Conservation (phyloP, 2,888 invertebrate genomes). For the Cephalotes varians region DNA sequence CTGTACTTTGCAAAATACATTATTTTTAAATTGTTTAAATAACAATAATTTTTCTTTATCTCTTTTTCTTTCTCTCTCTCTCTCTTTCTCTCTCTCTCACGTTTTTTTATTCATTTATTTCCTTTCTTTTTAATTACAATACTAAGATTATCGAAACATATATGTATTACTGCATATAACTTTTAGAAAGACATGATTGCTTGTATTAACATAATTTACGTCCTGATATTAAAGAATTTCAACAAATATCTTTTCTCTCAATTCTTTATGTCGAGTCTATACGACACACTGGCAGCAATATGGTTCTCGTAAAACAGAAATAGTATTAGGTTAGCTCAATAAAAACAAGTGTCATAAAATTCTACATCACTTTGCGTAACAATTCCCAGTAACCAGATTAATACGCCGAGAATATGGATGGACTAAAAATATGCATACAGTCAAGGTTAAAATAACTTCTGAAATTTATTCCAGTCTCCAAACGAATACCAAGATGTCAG, state of each 20-base stretch:
- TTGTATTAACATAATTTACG: not conserved
- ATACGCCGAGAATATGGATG: conserved; percentile 11
- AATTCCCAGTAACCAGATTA: conserved; percentile 39
- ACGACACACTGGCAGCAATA: conserved; percentile 14
- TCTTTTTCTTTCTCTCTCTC: too few species aligned
- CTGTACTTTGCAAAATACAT: not conserved
- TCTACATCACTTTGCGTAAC: conserved; percentile 41
- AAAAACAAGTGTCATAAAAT: conserved; percentile 43
- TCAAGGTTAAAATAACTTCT: conserved; percentile 52
- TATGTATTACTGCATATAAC: not conserved
- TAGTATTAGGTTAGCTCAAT: conserved; percentile 39
- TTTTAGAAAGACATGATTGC: not conserved
- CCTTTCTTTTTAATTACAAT: not conserved
- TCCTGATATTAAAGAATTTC: not conserved
- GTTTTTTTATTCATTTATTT: not conserved
- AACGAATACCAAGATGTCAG: conserved; percentile 13
- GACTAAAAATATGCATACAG: conserved; percentile 44
- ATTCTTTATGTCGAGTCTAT: conserved; percentile 1
- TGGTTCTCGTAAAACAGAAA: conserved; percentile 39
- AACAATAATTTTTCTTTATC: not conserved
- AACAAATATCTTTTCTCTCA: not conserved
- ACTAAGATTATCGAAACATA: not conserved
- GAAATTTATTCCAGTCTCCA: conserved; percentile 3
- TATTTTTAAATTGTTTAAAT: not conserved
- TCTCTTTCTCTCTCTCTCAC: not conserved